Evolutionary conservation across 2,888 invertebrate genomes (phyloP).

Genomic region (Parelbella ahira): DNA sequence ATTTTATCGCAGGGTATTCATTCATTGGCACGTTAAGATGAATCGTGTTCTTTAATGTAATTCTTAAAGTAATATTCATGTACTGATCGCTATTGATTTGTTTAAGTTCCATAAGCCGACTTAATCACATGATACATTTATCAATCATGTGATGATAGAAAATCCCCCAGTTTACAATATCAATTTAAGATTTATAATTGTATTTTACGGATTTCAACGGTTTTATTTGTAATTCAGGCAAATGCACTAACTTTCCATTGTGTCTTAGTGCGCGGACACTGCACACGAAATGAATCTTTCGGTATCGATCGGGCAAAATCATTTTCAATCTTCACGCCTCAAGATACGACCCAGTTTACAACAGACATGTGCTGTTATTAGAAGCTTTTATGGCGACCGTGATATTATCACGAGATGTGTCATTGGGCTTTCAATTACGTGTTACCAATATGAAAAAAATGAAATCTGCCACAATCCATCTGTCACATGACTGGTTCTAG

Average conservation of each 20-base stretch:
- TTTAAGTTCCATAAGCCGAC: constrained; percentile 39
- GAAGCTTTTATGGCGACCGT: constrained; percentile 17
- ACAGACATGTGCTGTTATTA: constrained; percentile 10
- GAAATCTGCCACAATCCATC: constrained; percentile 45
- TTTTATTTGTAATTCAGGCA: constrained; percentile 9
- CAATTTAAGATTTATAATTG: too few species aligned
- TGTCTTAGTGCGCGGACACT: constrained; percentile 3
- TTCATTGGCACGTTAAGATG: too few species aligned
- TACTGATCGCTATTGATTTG: background rate
- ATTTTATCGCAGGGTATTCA: too few species aligned
- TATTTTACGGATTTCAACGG: background rate
- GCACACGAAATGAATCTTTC: constrained; percentile 14
- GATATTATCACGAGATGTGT: constrained; percentile 19
- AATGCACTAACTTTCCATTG: constrained; percentile 22
- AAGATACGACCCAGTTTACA: constrained; percentile 20
- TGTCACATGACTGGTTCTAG: constrained; percentile 58
- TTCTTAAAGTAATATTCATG: background rate
- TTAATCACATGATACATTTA: constrained; percentile 53
- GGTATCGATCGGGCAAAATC: constrained; percentile 10
- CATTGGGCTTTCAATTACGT: constrained; percentile 22
- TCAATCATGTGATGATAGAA: constrained; percentile 63
- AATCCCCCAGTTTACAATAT: too few species aligned
- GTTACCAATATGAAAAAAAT: constrained; percentile 31
- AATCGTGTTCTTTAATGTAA: too few species aligned
- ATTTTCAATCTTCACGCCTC: constrained; percentile 19